Evolutionary conservation across 1,140 invertebrate species (phyloP).

Genomic region (Aphelinus atriplicis): DNA sequence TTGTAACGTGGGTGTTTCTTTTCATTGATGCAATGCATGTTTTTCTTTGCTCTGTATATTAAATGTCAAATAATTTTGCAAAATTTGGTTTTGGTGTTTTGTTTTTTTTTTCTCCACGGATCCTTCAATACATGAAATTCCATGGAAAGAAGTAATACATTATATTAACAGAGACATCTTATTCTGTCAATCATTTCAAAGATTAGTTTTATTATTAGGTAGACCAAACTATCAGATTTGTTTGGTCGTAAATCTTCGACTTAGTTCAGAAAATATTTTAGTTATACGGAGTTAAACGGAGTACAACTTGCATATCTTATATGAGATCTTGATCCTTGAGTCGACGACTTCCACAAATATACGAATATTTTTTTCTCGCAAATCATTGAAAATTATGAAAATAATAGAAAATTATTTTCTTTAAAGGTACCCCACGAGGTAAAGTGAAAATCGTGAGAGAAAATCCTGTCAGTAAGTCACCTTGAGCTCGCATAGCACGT

Average conservation of each 20-base stretch:
- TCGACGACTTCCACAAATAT: neutral
- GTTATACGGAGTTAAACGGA: neutral
- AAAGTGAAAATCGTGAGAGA: slow-evolving; percentile 63
- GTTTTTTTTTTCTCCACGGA: neutral
- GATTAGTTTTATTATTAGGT: too few relatives aligned
- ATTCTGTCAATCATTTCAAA: too few relatives aligned
- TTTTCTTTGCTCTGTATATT: neutral
- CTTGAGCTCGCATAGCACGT: slow-evolving; percentile 46
- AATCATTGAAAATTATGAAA: slow-evolving; percentile 10
- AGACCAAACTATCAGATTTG: too few relatives aligned
- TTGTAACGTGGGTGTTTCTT: neutral
- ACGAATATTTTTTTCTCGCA: too few relatives aligned
- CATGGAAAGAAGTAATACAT: too few relatives aligned
- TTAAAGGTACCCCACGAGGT: slow-evolving; percentile 67
- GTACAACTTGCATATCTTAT: neutral
- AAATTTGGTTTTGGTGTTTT: neutral
- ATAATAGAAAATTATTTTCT: slow-evolving; percentile 59
- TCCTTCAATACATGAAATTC: too few relatives aligned
- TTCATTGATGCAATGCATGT: slow-evolving; percentile 19
- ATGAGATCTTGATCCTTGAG: neutral
- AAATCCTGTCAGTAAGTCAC: slow-evolving; percentile 61
- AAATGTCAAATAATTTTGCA: neutral
- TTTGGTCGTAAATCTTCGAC: too few relatives aligned
- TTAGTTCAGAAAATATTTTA: too few relatives aligned
- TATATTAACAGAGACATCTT: too few relatives aligned